Conservation (phyloP, 2,888 invertebrate species). For the Clitarchus hookeri region DNA sequence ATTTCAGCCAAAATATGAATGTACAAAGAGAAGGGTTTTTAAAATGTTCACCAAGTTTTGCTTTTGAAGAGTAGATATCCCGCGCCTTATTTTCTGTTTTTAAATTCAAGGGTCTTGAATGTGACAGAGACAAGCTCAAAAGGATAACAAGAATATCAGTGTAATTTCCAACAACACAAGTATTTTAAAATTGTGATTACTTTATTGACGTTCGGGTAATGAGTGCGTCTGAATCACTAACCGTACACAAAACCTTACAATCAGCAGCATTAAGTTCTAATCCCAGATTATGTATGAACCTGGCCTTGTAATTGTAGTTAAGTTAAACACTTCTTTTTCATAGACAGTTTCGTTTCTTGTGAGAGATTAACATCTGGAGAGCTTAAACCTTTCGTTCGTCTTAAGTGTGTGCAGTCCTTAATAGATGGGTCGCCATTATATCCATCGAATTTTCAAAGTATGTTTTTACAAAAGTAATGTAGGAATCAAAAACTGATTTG, state of each 20-base stretch:
- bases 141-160: too few relatives aligned
- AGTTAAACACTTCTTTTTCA: not conserved
- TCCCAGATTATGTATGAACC: conserved; percentile 1
- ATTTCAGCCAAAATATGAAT: not conserved
- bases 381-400: conserved; percentile 20
- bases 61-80: conserved; percentile 4
- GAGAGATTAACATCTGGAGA: not conserved
- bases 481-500: not conserved
- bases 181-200: too few relatives aligned
- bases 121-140: not conserved
- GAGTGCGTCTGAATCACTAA: too few relatives aligned
- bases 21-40: not conserved
- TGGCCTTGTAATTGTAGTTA: conserved; percentile 4
- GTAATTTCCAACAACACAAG: too few relatives aligned
- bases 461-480: not conserved
- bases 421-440: not conserved
- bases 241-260: too few relatives aligned
- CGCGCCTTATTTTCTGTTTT: not conserved
- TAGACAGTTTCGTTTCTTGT: not conserved
- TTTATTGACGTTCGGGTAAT: too few relatives aligned
- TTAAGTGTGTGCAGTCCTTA: not conserved
- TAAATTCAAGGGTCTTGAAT: not conserved
- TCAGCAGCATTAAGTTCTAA: too few relatives aligned
- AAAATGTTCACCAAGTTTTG: not conserved
- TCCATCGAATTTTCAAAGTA: conserved; percentile 10